Conservation (phyloP, 2,113 vertebrate species). For the Scatophagus argus region DNA sequence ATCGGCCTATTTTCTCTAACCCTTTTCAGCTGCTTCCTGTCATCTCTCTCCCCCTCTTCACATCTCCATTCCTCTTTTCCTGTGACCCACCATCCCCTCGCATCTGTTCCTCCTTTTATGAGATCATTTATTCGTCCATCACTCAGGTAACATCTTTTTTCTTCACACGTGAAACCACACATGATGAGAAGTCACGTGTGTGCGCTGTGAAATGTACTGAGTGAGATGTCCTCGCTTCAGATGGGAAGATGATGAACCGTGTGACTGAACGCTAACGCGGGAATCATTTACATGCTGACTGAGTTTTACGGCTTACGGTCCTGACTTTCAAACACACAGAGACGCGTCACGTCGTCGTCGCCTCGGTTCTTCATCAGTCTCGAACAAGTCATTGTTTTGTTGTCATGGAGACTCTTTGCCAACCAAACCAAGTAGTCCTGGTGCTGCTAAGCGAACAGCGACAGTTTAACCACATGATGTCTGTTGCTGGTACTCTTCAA, state of each 20-base stretch:
- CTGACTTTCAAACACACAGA: no score
- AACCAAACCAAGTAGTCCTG: no score
- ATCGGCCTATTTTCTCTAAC: background rate
- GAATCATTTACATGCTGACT: slow-evolving; percentile 10
- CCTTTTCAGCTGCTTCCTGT: slow-evolving; percentile 25
- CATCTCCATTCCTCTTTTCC: slow-evolving; percentile 10
- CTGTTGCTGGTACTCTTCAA: no score
- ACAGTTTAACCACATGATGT: no score
- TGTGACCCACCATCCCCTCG: slow-evolving; percentile 9
- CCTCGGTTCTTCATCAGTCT: no score
- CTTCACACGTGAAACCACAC: background rate
- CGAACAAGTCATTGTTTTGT: no score
- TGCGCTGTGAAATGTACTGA: background rate
- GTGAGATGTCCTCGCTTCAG: background rate
- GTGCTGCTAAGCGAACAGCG: no score
- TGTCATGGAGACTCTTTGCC: no score
- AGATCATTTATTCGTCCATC: slow-evolving; percentile 17
- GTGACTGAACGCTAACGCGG: background rate
- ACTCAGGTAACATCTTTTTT: background rate
- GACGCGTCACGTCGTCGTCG: no score
- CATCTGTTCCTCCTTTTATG: background rate
- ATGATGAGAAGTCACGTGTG: background rate
- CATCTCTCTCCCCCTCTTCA: slow-evolving; percentile 20
- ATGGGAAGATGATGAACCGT: background rate
- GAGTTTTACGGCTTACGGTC: background rate